phyloP scores from a whole-genome alignment of 2,797 vertebrate species.

The Botia almorhae region DNA sequence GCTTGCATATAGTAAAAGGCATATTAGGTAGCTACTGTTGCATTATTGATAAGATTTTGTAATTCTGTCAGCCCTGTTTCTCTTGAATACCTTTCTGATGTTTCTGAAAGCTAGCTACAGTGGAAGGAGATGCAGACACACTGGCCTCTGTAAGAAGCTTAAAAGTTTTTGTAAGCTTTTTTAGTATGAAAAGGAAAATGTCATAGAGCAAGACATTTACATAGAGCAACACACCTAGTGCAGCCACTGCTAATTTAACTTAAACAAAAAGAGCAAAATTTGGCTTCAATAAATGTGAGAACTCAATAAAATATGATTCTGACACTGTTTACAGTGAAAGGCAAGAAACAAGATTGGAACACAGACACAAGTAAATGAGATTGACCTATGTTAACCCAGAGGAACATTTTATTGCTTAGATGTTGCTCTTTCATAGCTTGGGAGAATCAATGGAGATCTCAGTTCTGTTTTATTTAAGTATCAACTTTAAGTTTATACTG shows the following conservation, averaged over 20 bases:
- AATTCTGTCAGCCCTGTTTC: slow-evolving; percentile 50
- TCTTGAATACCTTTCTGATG: slow-evolving; percentile 46
- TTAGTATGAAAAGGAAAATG: slow-evolving; percentile 18
- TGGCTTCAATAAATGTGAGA: background rate
- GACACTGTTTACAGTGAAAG: background rate
- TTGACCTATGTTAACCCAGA: background rate
- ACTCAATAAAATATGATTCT: background rate
- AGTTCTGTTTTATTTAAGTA: too few species aligned
- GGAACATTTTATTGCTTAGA: too few species aligned
- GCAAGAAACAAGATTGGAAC: background rate
- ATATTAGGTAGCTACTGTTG: slow-evolving; percentile 50
- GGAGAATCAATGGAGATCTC: too few species aligned
- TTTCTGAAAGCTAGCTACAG: slow-evolving; percentile 15
- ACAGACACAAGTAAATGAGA: background rate
- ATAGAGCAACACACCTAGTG: background rate
- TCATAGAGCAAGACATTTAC: background rate
- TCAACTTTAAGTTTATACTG: too few species aligned
- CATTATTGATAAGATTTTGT: slow-evolving; percentile 59
- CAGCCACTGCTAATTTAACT: slow-evolving; percentile 1
- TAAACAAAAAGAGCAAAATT: background rate
- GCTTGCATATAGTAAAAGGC: slow-evolving; percentile 25
- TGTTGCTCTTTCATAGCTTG: too few species aligned
- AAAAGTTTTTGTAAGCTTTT: slow-evolving; percentile 43
- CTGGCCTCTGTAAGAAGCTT: slow-evolving; percentile 51
- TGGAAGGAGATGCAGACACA: background rate